Base-by-base conservation (phyloP, 2,888 invertebrate species). In the Ophion obscuratus region DNA sequence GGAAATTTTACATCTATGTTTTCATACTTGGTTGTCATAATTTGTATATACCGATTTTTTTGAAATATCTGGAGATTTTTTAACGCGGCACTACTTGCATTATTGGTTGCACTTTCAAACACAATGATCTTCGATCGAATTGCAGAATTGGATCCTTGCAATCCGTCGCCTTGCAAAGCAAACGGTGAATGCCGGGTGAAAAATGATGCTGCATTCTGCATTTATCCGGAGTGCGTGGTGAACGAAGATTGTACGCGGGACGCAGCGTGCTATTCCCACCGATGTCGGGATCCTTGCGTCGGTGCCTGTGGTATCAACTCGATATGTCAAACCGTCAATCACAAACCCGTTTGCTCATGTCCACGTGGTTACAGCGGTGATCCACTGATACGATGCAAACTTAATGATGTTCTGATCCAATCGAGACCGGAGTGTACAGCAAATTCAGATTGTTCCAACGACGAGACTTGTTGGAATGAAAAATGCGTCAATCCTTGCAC, bases 221-320 rank as follows among this genome's bases (percentile, higher is more conserved):
- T 96, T 79, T 98, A 97, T 94, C 98, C 98, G 0, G 98, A 98
- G 94, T 98, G 98, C 93, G 95, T 98, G 3, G 96, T 97, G 78
- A 98, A 98, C 92, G 97, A 97, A n/a, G 98, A 98, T 90, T 98
- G 98, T 94, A 95, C 97, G 0, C 96, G 97, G 81, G 96, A 97
- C 88, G 96, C 96, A 89, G 97, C 97, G 1, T 98, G 98, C 92
- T 97, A 97, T 90, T 96, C 96, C 61, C 97, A 97, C 88, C 97
- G 97, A 92, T 98, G 98, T 91, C 95, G 96, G 85, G 97, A 98
- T 94, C 98, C 98, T 61, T 97, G 98, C 92, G 95, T 96, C 79
- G 97, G 97, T 88, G 96, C 97, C 17, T 98, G 98, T 90, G 98
- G 98, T 71, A 93, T 97, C 11, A 98, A 97, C 90, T 97, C 98